Percentiles rank a stretch among this genome's conserved stretches.
Evolutionary conservation across 2,113 vertebrate species (phyloP).

Genomic region (Cynocephalus volans): DNA sequence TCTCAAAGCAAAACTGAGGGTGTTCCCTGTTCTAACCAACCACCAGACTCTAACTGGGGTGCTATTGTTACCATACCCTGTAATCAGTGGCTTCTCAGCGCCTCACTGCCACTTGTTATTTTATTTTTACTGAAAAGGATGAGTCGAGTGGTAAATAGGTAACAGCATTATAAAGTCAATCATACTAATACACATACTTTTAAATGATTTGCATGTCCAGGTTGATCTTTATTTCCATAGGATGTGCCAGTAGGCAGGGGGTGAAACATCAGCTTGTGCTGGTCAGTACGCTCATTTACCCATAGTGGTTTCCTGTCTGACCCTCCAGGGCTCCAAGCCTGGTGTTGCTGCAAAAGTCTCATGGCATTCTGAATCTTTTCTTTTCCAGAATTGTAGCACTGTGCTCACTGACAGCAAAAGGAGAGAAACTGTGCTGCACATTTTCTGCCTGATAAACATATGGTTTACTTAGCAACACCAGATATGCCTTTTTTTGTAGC

Average conservation of each 20-base stretch:
- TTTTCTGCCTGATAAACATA: slow-evolving; percentile 60
- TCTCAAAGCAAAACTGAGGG: slow-evolving; percentile 90
- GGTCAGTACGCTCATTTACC: background rate
- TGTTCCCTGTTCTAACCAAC: slow-evolving; percentile 86
- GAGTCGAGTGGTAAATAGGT: slow-evolving; percentile 38
- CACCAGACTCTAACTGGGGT: slow-evolving; percentile 80
- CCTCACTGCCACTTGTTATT: background rate
- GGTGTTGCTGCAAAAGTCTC: background rate
- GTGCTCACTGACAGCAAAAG: slow-evolving; percentile 70
- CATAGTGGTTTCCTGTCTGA: background rate
- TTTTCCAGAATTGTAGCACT: slow-evolving; percentile 66
- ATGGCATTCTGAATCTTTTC: slow-evolving; percentile 70
- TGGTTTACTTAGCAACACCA: background rate
- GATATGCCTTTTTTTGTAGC: slow-evolving; percentile 24
- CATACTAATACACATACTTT: background rate
- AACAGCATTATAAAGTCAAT: background rate
- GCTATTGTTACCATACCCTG: slow-evolving; percentile 74
- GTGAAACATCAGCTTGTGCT: background rate
- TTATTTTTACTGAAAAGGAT: slow-evolving; percentile 72
- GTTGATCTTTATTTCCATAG: background rate
- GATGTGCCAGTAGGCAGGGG: background rate
- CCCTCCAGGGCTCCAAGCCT: background rate
- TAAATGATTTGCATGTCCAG: background rate
- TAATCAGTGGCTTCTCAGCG: slow-evolving; percentile 85
- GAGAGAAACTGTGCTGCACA: background rate